A percentile compares a stretch with the other conserved stretches of the same genome.
Conservation (phyloP, 2,888 invertebrate genomes). For the Cheiracanthium punctorium region DNA sequence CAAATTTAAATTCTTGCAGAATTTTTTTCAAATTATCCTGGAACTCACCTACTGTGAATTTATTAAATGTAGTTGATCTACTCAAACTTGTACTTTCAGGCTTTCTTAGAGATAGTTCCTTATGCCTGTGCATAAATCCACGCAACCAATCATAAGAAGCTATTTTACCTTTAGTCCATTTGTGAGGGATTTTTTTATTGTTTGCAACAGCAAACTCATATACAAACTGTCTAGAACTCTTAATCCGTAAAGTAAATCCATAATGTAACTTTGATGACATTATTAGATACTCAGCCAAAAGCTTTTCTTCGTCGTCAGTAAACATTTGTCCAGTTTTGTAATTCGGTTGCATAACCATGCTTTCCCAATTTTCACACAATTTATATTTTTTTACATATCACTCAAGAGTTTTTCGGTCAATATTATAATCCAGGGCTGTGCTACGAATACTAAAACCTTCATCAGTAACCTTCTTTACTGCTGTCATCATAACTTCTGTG, state of each 20-base stretch:
- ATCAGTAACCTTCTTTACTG: background rate
- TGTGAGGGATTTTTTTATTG: no score
- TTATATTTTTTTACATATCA: background rate
- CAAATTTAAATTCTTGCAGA: background rate
- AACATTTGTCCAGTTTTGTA: no score
- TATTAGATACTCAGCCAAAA: no score
- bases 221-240: no score
- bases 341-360: no score
- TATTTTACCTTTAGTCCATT: no score
- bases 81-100: conserved; percentile 12
- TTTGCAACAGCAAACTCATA: no score
- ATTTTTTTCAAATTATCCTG: conserved; percentile 12
- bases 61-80: background rate
- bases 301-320: no score
- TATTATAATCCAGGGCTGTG: background rate
- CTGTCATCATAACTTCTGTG: no score
- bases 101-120: background rate
- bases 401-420: background rate
- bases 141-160: background rate
- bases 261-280: no score
- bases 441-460: background rate
- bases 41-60: background rate
- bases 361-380: no score
- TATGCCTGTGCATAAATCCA: background rate
- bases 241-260: no score